A percentile compares a stretch with the other conserved stretches of the same genome.
These are phyloP conservation scores for Malaclemys terrapin DNA, from an alignment of 2,113 vertebrate species.

Conservation along the genomic window DNA sequence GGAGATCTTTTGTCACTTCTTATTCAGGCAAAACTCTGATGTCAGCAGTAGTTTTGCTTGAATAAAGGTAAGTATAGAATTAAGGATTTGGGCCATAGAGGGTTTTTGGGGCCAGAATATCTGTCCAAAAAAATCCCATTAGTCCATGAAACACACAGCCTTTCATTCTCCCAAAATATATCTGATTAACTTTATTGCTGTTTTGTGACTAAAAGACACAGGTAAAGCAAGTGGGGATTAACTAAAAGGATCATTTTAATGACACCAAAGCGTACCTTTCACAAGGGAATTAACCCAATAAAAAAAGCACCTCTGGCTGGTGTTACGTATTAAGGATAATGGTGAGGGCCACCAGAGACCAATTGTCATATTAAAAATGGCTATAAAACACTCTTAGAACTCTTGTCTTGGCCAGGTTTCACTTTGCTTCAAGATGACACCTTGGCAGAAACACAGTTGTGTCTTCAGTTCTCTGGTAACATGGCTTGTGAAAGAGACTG, in stretches of 20 bases:
- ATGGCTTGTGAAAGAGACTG: not conserved
- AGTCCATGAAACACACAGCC: not conserved
- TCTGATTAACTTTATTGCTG: not conserved
- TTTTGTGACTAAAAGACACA: slow-evolving; percentile 15
- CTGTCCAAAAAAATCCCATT: not conserved
- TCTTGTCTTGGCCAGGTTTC: not conserved
- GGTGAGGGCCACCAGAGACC: slow-evolving; percentile 8
- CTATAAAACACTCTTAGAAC: slow-evolving; percentile 15
- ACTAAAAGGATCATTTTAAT: not conserved
- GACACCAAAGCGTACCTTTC: not conserved
- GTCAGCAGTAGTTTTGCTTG: not conserved
- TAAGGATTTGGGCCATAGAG: accelerated
- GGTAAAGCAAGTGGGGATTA: not conserved
- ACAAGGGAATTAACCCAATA: not conserved
- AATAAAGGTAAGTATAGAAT: not conserved
- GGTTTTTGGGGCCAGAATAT: not conserved
- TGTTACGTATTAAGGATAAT: slow-evolving; percentile 31
- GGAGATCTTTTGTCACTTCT: not conserved
- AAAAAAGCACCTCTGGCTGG: slow-evolving; percentile 32
- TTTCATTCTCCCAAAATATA: not conserved
- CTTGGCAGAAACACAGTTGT: slow-evolving; percentile 22
- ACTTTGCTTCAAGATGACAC: slow-evolving; percentile 25
- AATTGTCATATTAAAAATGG: not conserved
- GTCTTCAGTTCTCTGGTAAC: not conserved
- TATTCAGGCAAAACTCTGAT: not conserved